Conservation (phyloP, 2,113 vertebrate genomes). For the Hassar affinis region DNA sequence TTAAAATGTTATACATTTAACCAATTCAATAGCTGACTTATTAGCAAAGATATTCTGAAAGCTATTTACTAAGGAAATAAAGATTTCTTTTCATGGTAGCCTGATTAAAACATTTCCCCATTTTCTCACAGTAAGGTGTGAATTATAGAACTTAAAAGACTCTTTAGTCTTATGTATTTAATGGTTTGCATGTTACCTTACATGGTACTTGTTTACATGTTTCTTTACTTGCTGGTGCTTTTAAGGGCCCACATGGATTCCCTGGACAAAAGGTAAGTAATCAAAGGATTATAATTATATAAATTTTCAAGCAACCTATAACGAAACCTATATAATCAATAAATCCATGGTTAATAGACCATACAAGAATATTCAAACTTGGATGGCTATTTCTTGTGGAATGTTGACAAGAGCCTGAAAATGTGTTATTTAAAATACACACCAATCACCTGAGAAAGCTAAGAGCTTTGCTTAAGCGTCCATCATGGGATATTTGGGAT, state of each 20-base stretch:
- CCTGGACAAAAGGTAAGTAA: constrained; percentile 90
- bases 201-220: neutral
- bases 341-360: neutral
- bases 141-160: neutral
- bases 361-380: neutral
- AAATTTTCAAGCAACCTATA: neutral
- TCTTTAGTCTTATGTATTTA: neutral
- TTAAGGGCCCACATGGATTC: constrained; percentile 94
- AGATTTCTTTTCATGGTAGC: neutral
- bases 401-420: neutral
- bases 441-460: neutral
- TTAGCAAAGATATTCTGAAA: neutral
- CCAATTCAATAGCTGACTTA: neutral
- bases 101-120: neutral
- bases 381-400: neutral
- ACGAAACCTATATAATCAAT: neutral
- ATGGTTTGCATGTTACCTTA: neutral
- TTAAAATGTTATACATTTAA: neutral
- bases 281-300: neutral
- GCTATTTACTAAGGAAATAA: neutral
- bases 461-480: neutral
- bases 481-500: neutral
- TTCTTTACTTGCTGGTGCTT: constrained; percentile 47
- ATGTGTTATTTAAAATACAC: neutral
- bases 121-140: too few relatives aligned